Percentiles rank a stretch among this genome's conserved stretches.
These are phyloP conservation scores for Rhopilema esculentum DNA, from an alignment of 30 jellyfish, hydroid and myxozoan species.

Conservation along the genomic window DNA sequence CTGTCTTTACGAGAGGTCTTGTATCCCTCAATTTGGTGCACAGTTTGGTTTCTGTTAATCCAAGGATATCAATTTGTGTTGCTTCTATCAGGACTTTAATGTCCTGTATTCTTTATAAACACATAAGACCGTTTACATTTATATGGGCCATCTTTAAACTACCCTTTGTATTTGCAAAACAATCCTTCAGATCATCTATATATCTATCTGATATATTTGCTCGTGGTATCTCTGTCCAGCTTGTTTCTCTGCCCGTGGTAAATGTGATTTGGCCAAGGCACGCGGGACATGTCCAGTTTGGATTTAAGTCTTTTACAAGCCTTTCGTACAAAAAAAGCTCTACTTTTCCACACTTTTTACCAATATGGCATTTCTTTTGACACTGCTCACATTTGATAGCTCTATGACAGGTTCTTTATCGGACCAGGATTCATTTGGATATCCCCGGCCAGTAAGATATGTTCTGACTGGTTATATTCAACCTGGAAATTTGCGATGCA, in stretches of 20 bases:
- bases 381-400: too few relatives aligned
- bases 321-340: too few relatives aligned
- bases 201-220: neutral
- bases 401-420: too few relatives aligned
- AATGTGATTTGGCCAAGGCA: neutral
- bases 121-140: constrained; percentile 8
- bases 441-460: too few relatives aligned
- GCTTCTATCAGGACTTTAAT: neutral
- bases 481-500: too few relatives aligned
- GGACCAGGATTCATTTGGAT: too few relatives aligned
- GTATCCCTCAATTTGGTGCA: neutral
- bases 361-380: too few relatives aligned
- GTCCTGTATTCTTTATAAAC: neutral
- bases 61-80: constrained; percentile 11
- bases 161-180: constrained; percentile 8
- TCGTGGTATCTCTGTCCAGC: neutral
- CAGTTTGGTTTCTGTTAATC: constrained; percentile 7
- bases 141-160: constrained; percentile 3
- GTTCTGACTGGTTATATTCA: too few relatives aligned
- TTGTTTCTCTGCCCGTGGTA: neutral
- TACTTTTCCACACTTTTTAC: too few relatives aligned
- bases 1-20: neutral
- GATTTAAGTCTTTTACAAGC: too few relatives aligned
- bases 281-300: too few relatives aligned
- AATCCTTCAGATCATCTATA: constrained; percentile 14